These are phyloP conservation scores for Pinctada fucata DNA, from an alignment of 2,888 invertebrate genomes.

Conservation along the genomic window DNA sequence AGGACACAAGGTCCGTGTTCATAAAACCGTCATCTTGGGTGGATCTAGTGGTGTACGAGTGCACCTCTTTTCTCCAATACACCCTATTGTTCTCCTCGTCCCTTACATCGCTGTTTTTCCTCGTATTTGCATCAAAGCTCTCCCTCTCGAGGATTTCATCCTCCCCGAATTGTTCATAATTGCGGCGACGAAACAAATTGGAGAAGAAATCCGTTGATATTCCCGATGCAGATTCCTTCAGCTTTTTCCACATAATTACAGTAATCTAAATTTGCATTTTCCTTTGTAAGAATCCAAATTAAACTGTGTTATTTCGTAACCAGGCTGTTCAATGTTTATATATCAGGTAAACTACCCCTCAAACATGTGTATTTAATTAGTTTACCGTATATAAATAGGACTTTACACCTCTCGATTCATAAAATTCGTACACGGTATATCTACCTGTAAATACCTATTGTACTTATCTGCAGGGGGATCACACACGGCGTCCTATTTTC, in stretches of 20 bases:
- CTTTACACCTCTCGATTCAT: too few species aligned
- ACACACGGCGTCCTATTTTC: too few species aligned
- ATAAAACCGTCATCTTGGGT: neutral
- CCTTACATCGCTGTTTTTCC: neutral
- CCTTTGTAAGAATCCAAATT: too few species aligned
- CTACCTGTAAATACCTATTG: too few species aligned
- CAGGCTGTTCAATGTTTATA: too few species aligned
- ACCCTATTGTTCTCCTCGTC: slow-evolving; percentile 28
- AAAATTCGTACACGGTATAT: too few species aligned
- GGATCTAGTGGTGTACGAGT: neutral
- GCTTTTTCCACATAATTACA: slow-evolving; percentile 32
- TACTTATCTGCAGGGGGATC: too few species aligned
- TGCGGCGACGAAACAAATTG: slow-evolving; percentile 26
- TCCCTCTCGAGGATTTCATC: slow-evolving; percentile 3
- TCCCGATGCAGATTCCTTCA: slow-evolving; percentile 26
- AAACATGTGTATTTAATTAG: too few species aligned
- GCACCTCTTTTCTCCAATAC: neutral
- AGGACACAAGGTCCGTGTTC: neutral
- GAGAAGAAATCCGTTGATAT: slow-evolving; percentile 20
- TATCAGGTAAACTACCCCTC: too few species aligned
- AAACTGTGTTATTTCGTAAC: too few species aligned
- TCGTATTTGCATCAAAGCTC: neutral
- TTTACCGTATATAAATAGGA: too few species aligned
- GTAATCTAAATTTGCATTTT: too few species aligned
- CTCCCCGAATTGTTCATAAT: slow-evolving; percentile 34